Evolutionary conservation across 1,140 invertebrate species (phyloP), one percentile per base, ranked within the genome.

Genomic region (Trachymyrmex cornetzi): DNA sequence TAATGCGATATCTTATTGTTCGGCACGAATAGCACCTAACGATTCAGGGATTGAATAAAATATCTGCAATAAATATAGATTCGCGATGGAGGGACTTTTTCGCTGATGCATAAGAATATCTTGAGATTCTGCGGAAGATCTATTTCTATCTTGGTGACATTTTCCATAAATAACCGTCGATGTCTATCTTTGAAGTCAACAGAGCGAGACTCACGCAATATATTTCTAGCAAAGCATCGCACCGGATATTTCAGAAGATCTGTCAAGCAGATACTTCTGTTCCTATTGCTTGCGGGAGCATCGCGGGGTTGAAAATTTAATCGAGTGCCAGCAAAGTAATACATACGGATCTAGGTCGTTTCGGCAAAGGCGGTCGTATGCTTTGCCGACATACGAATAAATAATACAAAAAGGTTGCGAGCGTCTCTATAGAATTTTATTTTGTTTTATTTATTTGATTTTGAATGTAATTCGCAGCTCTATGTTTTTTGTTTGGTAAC

Each of bases 161-260:
- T 75, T 84, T 75, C 38, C 69, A 75, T 84, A 84, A 84, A 84
- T 84, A 84, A 84, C 69, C 80, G 80, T 71, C 79, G 66, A 81
- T 81, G 80, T 84, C 80, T 84, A 75, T 84, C 80, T 84, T 84
- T 75, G 55, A 84, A 84, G 69, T 84, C 69, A 61, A 11, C 24
- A 71, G 69, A 75, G 67, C 80, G 67, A 55, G 69, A 34, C 55
- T 30, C 38, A 74, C 55, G 67, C 67, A 74, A 75, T 84, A 61
- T 84, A 84, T 74, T 75, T 61, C 38, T 61, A 74, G 55, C 38
- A 27, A 61, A 61, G 71, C 50, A 84, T 74, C 69, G 44, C 64
- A 69, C 34, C 69, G 69, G 80, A 84, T 84, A 84, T 84, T 74
- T 84, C 57, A 84, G 38, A 84, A 75, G 80, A 84, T 84, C 69